Conservation (phyloP, 2,113 vertebrate genomes). For the Anseranas semipalmata region DNA sequence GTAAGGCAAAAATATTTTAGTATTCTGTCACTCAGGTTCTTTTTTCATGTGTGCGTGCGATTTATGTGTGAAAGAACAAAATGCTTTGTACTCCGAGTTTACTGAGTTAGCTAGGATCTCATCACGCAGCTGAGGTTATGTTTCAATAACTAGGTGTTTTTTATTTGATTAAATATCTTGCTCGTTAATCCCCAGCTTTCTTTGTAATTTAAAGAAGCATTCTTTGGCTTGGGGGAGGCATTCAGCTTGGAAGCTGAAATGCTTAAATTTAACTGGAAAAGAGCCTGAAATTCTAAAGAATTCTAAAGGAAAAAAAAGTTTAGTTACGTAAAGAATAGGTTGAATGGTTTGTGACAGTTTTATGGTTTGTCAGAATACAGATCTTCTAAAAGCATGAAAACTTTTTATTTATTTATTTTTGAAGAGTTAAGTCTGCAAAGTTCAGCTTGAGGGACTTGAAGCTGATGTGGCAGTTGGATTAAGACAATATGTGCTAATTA, state of each 20-base stretch:
- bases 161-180: neutral
- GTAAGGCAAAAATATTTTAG: neutral
- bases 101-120: neutral
- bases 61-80: neutral
- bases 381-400: neutral
- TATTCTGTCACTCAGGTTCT: neutral
- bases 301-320: neutral
- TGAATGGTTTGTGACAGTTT: neutral
- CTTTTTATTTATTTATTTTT: neutral
- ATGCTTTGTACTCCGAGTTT: neutral
- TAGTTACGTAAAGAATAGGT: neutral
- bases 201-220: neutral
- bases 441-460: neutral
- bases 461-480: neutral
- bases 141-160: neutral
- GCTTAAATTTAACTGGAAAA: neutral
- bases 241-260: neutral
- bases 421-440: neutral
- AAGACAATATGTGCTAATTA: slow-evolving; percentile 37
- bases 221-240: neutral
- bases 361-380: neutral
- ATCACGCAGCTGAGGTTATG: neutral
- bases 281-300: neutral
- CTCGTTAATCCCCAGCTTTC: neutral
- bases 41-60: neutral